Conservation (phyloP, 2,888 invertebrate genomes). For the Cabera pusaria region DNA sequence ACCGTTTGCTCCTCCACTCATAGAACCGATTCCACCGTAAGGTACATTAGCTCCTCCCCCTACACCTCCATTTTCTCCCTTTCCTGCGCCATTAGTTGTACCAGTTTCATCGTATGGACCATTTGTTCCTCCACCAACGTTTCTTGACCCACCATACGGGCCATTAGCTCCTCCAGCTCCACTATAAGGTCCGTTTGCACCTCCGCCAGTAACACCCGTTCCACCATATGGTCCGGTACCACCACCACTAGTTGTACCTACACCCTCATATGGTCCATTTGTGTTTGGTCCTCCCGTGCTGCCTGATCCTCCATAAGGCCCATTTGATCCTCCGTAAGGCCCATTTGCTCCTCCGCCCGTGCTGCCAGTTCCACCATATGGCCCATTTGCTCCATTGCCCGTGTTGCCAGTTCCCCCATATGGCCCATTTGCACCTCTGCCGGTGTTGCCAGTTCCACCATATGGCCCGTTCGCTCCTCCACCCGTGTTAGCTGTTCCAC, state of each 20-base stretch:
- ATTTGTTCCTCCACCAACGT: not conserved
- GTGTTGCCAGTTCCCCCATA: constrained; percentile 15
- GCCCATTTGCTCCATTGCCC: constrained; percentile 3
- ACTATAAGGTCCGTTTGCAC: constrained; percentile 14
- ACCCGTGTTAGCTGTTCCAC: constrained; percentile 12
- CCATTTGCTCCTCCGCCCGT: constrained; percentile 21
- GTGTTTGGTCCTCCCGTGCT: not conserved
- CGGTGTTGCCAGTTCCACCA: constrained; percentile 11
- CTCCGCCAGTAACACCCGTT: constrained; percentile 9
- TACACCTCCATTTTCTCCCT: constrained; percentile 7
- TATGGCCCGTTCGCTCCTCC: constrained; percentile 20
- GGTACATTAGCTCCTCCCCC: constrained; percentile 21
- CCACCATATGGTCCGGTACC: constrained; percentile 15
- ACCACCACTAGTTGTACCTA: constrained; percentile 3
- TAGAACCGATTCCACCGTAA: constrained; percentile 5
- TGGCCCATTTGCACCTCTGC: constrained; percentile 15
- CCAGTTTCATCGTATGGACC: constrained; percentile 14
- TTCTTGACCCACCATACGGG: constrained; percentile 1
- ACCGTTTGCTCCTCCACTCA: no score
- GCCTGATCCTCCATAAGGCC: constrained; percentile 9
- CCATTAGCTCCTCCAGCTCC: constrained; percentile 10
- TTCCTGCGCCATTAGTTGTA: constrained; percentile 20
- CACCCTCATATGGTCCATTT: not conserved
- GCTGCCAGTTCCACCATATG: constrained; percentile 8
- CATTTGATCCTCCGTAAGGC: constrained; percentile 13